Conservation (phyloP, 2,113 vertebrate species). For the Trematomus loennbergii region DNA sequence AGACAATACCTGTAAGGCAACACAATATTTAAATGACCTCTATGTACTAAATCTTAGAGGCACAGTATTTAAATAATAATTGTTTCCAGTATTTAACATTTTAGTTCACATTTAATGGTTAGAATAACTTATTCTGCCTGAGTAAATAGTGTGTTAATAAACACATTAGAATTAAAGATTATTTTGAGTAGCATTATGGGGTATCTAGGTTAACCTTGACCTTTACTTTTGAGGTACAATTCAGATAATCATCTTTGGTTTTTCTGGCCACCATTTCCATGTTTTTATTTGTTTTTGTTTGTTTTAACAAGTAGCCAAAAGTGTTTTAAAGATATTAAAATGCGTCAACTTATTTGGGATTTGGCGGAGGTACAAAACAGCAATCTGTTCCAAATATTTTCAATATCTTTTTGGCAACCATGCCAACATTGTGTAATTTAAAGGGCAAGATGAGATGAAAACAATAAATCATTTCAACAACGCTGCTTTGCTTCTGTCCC, state of each 20-base stretch:
- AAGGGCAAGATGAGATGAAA: neutral
- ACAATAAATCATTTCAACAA: neutral
- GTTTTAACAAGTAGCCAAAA: neutral
- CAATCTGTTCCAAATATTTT: neutral
- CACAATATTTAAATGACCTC: neutral
- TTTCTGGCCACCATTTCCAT: neutral
- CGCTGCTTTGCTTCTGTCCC: neutral
- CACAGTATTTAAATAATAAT: no score
- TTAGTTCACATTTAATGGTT: no score
- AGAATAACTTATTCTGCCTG: no score
- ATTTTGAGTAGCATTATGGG: no score
- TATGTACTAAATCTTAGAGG: no score
- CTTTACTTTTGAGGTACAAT: neutral
- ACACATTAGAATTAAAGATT: neutral
- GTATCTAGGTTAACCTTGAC: no score
- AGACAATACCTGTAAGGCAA: neutral
- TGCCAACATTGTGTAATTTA: neutral
- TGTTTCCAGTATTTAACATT: no score
- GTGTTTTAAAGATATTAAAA: neutral
- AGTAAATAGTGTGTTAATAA: no score
- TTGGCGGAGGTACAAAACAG: neutral
- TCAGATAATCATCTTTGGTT: neutral
- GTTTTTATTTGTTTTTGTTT: neutral
- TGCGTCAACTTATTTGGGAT: neutral
- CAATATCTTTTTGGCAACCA: neutral